phyloP scores from a whole-genome alignment of 1,140 invertebrate species.

The Agrilus planipennis region DNA sequence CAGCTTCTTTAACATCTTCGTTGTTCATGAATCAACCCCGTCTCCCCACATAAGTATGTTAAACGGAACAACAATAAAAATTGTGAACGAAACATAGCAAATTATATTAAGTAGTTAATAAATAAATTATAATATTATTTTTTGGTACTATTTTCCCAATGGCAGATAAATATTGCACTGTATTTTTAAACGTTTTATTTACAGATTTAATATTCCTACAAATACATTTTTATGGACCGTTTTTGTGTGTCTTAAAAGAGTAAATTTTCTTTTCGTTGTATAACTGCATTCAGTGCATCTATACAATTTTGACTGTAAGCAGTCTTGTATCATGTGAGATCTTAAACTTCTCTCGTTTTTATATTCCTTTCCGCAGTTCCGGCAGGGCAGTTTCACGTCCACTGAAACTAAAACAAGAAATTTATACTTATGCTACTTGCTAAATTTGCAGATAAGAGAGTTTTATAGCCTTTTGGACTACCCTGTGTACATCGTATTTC shows the following conservation, averaged over 20 bases:
- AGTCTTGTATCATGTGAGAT: background rate
- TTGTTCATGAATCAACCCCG: too few species aligned
- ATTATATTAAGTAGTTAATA: too few species aligned
- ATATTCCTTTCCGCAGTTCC: background rate
- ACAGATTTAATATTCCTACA: background rate
- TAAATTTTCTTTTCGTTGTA: background rate
- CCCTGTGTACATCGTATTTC: too few species aligned
- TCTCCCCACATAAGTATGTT: too few species aligned
- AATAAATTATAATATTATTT: too few species aligned
- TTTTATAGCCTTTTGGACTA: background rate
- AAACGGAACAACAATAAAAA: too few species aligned
- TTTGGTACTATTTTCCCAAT: background rate
- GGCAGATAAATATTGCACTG: background rate
- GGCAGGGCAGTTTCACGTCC: background rate
- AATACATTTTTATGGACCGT: background rate
- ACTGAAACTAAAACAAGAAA: background rate
- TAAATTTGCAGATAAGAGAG: background rate
- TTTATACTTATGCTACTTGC: background rate
- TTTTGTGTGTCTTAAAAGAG: background rate
- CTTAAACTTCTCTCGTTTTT: background rate
- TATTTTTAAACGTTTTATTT: background rate
- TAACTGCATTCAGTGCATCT: background rate
- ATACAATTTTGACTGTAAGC: background rate
- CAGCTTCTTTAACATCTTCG: too few species aligned
- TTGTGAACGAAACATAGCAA: too few species aligned